Conservation (phyloP, 2,113 vertebrate species). For the Spilogale gracilis region DNA sequence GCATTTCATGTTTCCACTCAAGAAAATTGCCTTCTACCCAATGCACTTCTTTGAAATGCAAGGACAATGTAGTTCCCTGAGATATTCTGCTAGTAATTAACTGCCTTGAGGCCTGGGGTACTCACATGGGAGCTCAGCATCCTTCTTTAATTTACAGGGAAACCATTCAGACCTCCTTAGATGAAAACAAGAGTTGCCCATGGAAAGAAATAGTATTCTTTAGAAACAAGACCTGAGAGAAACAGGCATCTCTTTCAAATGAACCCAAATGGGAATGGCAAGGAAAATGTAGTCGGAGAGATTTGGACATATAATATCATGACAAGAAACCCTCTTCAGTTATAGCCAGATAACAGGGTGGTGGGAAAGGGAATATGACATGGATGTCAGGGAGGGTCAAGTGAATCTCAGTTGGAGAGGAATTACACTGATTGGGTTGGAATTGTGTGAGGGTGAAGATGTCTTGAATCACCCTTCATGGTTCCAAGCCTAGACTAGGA, state of each 20-base stretch:
- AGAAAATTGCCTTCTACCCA: background rate
- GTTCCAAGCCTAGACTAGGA: background rate
- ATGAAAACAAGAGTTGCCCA: constrained; percentile 39
- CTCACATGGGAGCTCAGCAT: background rate
- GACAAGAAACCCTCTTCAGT: background rate
- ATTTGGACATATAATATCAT: background rate
- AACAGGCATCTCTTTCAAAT: background rate
- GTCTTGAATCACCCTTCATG: background rate
- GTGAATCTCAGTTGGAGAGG: background rate
- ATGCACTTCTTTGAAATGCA: constrained; percentile 44
- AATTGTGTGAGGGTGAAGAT: background rate
- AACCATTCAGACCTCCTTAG: constrained; percentile 49
- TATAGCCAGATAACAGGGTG: background rate
- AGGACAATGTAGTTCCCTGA: constrained; percentile 37
- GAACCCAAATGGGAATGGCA: constrained; percentile 9
- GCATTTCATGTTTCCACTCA: constrained; percentile 39
- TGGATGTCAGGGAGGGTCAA: background rate
- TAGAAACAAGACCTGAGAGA: constrained; percentile 49
- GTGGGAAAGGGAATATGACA: background rate
- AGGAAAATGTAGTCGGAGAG: background rate
- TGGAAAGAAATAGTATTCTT: constrained; percentile 66
- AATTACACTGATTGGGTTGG: background rate
- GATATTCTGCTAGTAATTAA: constrained; percentile 58
- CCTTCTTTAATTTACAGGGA: constrained; percentile 58
- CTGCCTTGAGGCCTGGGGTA: background rate